Conservation (phyloP, 1,140 invertebrate genomes). For the Neuroterus valhalla region DNA sequence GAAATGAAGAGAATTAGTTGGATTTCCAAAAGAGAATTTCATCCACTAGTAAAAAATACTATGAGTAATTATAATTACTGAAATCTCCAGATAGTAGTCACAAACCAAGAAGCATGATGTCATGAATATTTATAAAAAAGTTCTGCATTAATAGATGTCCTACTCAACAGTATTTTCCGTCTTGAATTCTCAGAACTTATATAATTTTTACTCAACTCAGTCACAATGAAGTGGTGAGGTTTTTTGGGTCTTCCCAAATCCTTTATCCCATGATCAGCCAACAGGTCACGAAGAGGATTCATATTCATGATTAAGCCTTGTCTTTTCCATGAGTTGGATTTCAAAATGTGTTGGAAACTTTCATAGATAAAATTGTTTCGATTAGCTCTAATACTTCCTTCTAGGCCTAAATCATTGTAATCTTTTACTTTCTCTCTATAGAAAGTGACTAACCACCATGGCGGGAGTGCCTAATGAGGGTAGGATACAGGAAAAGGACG, state of each 20-base stretch:
- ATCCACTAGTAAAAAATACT: constrained; percentile 76
- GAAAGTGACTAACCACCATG: constrained; percentile 49
- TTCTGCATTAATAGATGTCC: not conserved
- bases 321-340: not conserved
- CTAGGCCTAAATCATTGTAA: constrained; percentile 66
- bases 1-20: constrained; percentile 75
- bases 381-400: not conserved
- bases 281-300: constrained; percentile 28
- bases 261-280: not conserved
- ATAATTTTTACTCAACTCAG: not conserved
- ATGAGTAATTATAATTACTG: constrained; percentile 75
- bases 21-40: constrained; percentile 77
- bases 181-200: too few species aligned
- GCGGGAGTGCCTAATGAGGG: too few species aligned
- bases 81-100: constrained; percentile 74
- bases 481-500: too few species aligned
- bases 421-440: constrained; percentile 41
- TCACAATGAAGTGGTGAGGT: constrained; percentile 31
- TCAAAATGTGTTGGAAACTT: not conserved
- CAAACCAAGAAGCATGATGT: constrained; percentile 72
- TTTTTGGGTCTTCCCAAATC: constrained; percentile 30
- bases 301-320: not conserved
- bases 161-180: too few species aligned
- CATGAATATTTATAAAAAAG: constrained; percentile 38
- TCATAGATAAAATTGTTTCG: not conserved